Conservation (phyloP, 2,113 vertebrate species). For the Oncorhynchus tshawytscha region DNA sequence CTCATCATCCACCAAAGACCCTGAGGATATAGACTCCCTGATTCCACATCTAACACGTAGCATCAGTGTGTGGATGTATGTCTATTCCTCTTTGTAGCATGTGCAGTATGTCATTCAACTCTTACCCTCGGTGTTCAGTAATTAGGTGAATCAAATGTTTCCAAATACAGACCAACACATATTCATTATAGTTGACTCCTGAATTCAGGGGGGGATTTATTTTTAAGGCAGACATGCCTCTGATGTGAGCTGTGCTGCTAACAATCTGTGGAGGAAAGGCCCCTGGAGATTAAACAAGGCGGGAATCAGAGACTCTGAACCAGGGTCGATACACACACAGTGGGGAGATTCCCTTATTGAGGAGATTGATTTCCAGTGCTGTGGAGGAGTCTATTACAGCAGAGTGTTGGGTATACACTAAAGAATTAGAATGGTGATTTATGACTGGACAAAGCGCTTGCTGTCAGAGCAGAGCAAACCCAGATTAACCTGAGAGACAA, state of each 20-base stretch:
- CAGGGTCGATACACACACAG: conserved; percentile 29
- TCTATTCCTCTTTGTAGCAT: background rate
- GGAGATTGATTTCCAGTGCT: conserved; percentile 35
- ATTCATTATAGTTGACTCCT: background rate
- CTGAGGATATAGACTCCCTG: conserved; percentile 4
- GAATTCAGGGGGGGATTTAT: background rate
- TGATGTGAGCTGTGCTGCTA: conserved; percentile 38
- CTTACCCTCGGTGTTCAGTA: conserved; percentile 2
- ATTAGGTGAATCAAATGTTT: too few species aligned
- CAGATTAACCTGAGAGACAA: conserved; percentile 28
- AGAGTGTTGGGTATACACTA: background rate
- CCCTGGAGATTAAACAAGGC: conserved; percentile 2
- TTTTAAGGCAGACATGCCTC: conserved; percentile 22
- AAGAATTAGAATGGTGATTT: conserved; percentile 52
- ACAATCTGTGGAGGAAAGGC: conserved; percentile 30
- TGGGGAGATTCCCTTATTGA: conserved; percentile 38
- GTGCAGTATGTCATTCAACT: conserved; percentile 21
- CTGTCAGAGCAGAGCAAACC: conserved; percentile 15
- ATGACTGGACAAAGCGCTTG: conserved; percentile 26
- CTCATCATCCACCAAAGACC: conserved; percentile 38
- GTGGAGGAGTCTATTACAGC: conserved; percentile 5
- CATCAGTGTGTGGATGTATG: conserved; percentile 6
- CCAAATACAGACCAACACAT: background rate
- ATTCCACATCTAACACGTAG: conserved; percentile 15
- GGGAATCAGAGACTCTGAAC: conserved; percentile 31